phyloP scores from a whole-genome alignment of 2,888 invertebrate genomes.

The Hypselothyrea guttata region DNA sequence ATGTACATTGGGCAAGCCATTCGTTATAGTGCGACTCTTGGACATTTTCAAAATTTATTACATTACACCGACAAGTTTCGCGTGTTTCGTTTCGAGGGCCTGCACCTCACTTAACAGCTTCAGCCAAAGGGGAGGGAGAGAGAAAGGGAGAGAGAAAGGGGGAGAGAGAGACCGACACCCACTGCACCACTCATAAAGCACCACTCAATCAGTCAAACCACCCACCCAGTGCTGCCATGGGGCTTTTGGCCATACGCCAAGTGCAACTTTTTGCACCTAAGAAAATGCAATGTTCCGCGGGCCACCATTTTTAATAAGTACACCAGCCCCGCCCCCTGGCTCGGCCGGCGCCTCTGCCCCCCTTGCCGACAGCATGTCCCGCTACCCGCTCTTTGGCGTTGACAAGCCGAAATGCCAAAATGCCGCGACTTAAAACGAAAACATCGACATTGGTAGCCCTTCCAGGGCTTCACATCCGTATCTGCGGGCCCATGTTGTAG shows the following conservation, averaged over 20 bases:
- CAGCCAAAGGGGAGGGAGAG: not conserved
- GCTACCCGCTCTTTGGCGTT: constrained; percentile 34
- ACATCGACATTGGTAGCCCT: constrained; percentile 44
- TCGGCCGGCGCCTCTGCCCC: too few species aligned
- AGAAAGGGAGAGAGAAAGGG: not conserved
- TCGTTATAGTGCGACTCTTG: constrained; percentile 60
- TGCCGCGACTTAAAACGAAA: constrained; percentile 68
- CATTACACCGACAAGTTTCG: constrained; percentile 72
- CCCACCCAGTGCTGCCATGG: constrained; percentile 3
- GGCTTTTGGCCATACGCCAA: constrained; percentile 48
- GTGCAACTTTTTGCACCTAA: constrained; percentile 76
- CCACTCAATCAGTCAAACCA: constrained; percentile 48
- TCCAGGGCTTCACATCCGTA: constrained; percentile 26
- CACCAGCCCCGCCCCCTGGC: constrained; percentile 2
- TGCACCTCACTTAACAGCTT: constrained; percentile 61
- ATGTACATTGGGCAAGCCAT: constrained; percentile 61
- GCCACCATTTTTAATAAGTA: constrained; percentile 56
- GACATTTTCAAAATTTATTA: constrained; percentile 74
- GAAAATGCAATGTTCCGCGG: constrained; percentile 52
- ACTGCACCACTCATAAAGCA: constrained; percentile 6
- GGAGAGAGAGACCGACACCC: constrained; percentile 12
- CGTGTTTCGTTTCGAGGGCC: constrained; percentile 66
- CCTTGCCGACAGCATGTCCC: constrained; percentile 3
- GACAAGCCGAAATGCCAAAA: constrained; percentile 67
- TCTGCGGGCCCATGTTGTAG: constrained; percentile 5